Percentiles rank a stretch among this genome's conserved stretches.
Conservation (phyloP, 37 sponge, comb jelly and placozoan species). For the Diacarnus erythraeanus region DNA sequence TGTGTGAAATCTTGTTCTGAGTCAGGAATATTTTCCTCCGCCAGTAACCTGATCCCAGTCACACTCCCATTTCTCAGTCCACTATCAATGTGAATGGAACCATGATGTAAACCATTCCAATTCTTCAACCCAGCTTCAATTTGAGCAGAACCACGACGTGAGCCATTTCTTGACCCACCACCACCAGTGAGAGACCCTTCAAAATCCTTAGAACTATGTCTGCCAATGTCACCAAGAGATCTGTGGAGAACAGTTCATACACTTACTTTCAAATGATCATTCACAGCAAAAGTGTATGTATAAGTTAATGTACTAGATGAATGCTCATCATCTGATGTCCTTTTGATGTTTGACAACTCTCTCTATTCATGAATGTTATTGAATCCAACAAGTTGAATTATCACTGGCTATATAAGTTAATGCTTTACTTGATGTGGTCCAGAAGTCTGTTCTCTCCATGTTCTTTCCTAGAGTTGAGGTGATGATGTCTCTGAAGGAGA, state of each 20-base stretch:
- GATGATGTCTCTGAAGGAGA: conserved; percentile 73
- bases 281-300: no score
- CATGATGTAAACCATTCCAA: conserved; percentile 5
- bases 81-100: background rate
- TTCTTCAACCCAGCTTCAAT: background rate
- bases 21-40: background rate
- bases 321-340: no score
- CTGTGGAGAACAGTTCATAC: background rate
- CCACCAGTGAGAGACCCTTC: background rate
- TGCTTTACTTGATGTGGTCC: conserved; percentile 27
- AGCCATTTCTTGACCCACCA: conserved; percentile 1
- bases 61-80: conserved; percentile 5
- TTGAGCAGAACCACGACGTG: conserved; percentile 9
- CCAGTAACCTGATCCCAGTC: background rate
- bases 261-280: background rate
- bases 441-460: conserved; percentile 35
- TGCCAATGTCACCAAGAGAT: conserved; percentile 14
- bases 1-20: background rate
- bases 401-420: background rate
- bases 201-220: background rate
- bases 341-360: no score
- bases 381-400: no score
- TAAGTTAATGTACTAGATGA: no score
- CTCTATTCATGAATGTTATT: no score
- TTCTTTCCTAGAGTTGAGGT: conserved; percentile 46